Base-by-base conservation (phyloP, 2,113 vertebrate genomes). In the Eleginops maclovinus region DNA sequence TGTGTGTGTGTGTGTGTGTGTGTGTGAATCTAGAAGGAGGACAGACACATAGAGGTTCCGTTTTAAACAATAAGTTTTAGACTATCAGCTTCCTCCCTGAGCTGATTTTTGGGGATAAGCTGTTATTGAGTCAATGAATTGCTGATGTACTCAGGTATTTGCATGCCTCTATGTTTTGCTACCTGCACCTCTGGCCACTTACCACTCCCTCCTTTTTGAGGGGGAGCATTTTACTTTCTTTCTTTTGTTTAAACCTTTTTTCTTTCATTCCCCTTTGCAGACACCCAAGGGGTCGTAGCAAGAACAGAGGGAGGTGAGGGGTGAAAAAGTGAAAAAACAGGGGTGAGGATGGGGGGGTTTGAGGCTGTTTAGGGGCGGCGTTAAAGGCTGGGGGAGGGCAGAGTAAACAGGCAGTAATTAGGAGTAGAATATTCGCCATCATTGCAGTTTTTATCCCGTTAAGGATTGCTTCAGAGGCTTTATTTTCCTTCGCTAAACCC, bases 391-490 rank as follows among this genome's bases (percentile, higher is more conserved):
- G 66, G 79, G 90, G 65, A 75, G 74, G 85, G 83, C 74, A 93
- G 87, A 89, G 89, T 94, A 94, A 94, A 94, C 90, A 94, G 81
- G 84, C 89, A 84, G 79, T 94, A 93, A 95, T 94, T 94, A 94
- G 89, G 87, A 92, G 82, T 63, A 85, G 89, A 92, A 93, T 91
- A 94, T 95, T 90, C 43, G 74, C 90, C 81, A 89, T 92, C 85
- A 92, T 90, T 93, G 93, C 93, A 93, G 73, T 92, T 94, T 94
- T 93, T 70, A 84, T 87, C 85, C 88, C 60, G 64, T 83, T 87
- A 87, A 89, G 84, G 85, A 85, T 62, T 56, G 82, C 86, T 93
- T 93, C 87, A 90, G 85, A 93, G 77, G 83, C 46, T 76, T 64
- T 73, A 7, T 73, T 62, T 26, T 14, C 4, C 15, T 72, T 83